A percentile compares a stretch with the other conserved stretches of the same genome.
These are phyloP conservation scores for Monoplex corrugatus DNA, from an alignment of 2,888 invertebrate genomes.

Conservation along the genomic window DNA sequence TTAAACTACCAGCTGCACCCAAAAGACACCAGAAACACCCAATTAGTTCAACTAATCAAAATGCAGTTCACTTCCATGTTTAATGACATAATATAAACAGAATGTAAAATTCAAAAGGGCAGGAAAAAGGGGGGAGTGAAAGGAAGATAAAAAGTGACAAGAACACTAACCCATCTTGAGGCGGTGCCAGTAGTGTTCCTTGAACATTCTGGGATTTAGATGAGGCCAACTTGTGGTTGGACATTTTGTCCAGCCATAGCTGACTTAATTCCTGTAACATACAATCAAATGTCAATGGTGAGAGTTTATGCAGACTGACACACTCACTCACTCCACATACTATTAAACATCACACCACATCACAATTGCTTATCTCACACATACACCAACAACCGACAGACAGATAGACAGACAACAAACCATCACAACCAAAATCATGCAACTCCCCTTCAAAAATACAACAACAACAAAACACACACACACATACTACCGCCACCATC, in stretches of 20 bases:
- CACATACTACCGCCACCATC: neutral
- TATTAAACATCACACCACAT: neutral
- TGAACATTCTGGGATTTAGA: constrained; percentile 51
- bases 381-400: constrained; percentile 49
- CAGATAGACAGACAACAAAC: constrained; percentile 31
- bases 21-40: too few species aligned
- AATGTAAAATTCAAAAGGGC: neutral
- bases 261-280: constrained; percentile 88
- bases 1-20: too few species aligned
- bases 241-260: constrained; percentile 91
- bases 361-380: too few species aligned
- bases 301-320: too few species aligned
- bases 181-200: constrained; percentile 19
- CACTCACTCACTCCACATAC: too few species aligned
- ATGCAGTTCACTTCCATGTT: too few species aligned
- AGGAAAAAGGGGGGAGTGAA: neutral
- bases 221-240: constrained; percentile 77
- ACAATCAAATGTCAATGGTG: too few species aligned
- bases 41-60: too few species aligned
- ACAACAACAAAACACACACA: neutral
- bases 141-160: neutral
- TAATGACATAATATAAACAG: too few species aligned
- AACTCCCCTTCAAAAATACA: too few species aligned
- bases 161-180: constrained; percentile 35
- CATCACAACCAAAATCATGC: neutral